Base-by-base conservation (phyloP, 1,140 invertebrate species). In the Monochamus saltuarius region DNA sequence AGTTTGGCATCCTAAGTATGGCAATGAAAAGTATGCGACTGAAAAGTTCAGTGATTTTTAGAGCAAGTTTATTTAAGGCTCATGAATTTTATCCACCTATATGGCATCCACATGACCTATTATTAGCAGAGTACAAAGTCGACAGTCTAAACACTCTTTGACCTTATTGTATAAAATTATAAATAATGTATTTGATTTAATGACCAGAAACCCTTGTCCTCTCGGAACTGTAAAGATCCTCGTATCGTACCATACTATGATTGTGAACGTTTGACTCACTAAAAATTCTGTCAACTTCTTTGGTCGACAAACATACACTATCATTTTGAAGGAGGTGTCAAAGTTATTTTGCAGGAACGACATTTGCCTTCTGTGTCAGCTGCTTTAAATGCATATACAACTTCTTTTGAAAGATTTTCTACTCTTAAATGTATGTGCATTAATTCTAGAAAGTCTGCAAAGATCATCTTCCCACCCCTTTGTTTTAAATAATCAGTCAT, bases 181-280 rank as follows among this genome's bases (percentile, higher is more conserved):
- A n/a, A n/a, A n/a, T n/a, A n/a, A n/a, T n/a, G n/a, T n/a, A n/a
- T n/a, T n/a, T n/a, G n/a, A n/a, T n/a, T n/a, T 95, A 97, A 78
- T 97, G 97, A 78, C 97, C 94, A 19, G 94, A 94, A 14, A 95
- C 89, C 3, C 95, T 94, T 16, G 94, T 93, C 79, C 92, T 92
- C 6, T 94, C 88, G 68, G 95, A 93, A 76, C 94, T 94, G 0
- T 97, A 88, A 78, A 98, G 96, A 73, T 96, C 92, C 70, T 94
- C 88, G 74, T 97, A 97, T 39, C 88, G 87, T 0, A 97, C 88
- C 9, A 87, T 85, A 13, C 90, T 92, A 71, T 86, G 90, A 35
- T 88, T 84, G 2, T 85, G 84, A 4, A 97, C 89, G 75, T 95
- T 95, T 0, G 94, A 92, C 77, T 98, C 95, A 13, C 92, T 81